Evolutionary conservation across 2,797 vertebrate genomes (phyloP).

Genomic region (Sitta carolinensis): DNA sequence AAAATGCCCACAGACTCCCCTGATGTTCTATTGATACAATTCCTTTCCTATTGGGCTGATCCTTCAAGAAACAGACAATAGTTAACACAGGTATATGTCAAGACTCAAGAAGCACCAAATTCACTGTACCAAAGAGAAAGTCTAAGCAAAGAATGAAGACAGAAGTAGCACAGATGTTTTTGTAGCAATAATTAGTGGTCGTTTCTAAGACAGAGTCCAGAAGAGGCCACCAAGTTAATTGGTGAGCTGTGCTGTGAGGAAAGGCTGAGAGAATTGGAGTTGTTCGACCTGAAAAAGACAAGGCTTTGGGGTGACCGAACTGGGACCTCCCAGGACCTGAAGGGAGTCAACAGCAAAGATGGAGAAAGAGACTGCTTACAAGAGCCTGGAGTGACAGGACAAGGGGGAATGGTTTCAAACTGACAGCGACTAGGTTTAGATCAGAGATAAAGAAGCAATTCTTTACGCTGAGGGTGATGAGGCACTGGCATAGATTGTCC

Average conservation of each 20-base stretch:
- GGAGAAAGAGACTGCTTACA: no score
- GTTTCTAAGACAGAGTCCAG: neutral
- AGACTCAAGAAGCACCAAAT: neutral
- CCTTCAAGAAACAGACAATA: neutral
- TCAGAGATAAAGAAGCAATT: neutral
- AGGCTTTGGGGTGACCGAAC: neutral
- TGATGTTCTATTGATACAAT: neutral
- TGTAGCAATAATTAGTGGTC: neutral
- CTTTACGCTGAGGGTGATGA: neutral
- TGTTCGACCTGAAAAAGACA: neutral
- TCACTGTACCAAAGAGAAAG: neutral
- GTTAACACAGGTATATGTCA: neutral
- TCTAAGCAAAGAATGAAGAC: neutral
- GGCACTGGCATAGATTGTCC: accelerated
- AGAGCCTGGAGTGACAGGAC: neutral
- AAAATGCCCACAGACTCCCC: neutral
- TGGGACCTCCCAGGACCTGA: accelerated
- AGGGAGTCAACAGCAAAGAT: neutral
- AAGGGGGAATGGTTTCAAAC: neutral
- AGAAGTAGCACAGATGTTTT: neutral
- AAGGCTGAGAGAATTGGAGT: neutral
- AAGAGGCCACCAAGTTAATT: neutral
- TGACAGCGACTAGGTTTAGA: neutral
- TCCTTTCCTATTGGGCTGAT: neutral
- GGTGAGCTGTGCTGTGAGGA: neutral